Evolutionary conservation across 2,797 vertebrate species (phyloP), one percentile per base, ranked within the genome.

Genomic region (Eutrigla gurnardus): DNA sequence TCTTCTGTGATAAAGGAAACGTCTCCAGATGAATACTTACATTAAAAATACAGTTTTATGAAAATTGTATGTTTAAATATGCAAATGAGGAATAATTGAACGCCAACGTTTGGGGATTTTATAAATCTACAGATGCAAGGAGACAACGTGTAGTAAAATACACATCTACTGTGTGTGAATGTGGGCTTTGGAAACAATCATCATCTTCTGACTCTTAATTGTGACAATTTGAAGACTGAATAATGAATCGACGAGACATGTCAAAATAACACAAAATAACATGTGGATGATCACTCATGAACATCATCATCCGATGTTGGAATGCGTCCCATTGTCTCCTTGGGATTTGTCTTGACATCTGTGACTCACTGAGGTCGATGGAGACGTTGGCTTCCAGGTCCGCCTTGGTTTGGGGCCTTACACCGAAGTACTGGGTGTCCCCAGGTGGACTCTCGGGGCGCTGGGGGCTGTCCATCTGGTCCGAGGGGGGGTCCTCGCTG

Each of bases 401-500:
- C 3, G 78, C 70, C 50, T 89, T 86, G 33, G 77, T 79, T 50
- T 74, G 87, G 3, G 81, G 69, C 65, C 68, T 75, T 1, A 52
- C 35, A n/a, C 47, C 10, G 25, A 83, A 73, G 61, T 49, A 86
- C 43, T 54, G 81, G 4, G 60, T 7, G 5, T 92, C 87, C 18
- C 35, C 79, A 1, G 73, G 80, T 5, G 92, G 94, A 53, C 91
- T 95, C 52, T 91, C 81, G 0, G 90, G 84, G 0, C 83, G 83
- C 3, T 91, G 93, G 17, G 97, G 96, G 75, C 96, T 98, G 90
- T 98, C 97, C 47, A 96, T 96, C 71, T 96, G 94, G 85, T 98
- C 97, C 0, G 96, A 98, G 4, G 93, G 91, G 6, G 95, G 92
- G 73, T 97, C 97, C 64, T 99, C 97, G 0, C 95, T 98, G 83